Base-by-base conservation (phyloP, 1,140 invertebrate species). In the Drosophila repletoides region DNA sequence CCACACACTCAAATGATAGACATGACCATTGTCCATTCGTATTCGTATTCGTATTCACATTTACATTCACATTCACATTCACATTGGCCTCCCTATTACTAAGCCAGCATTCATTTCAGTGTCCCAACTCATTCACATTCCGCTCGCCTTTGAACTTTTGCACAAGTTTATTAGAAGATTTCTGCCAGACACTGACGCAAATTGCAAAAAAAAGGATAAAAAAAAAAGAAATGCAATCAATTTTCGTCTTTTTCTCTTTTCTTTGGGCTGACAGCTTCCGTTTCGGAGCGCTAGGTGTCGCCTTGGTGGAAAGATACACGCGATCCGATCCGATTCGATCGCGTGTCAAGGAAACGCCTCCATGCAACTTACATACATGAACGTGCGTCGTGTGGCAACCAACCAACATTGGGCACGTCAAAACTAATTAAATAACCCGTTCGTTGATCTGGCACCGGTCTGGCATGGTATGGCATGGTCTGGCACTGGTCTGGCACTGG, bases 401-500 rank as follows among this genome's bases (percentile, higher is more conserved):
- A 52, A 46, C 28, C 51, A 51, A 34, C 69, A 58, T 67, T 61
- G 67, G 52, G 12, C 61, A 74, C 79, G 76, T 84, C 80, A 86
- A 84, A 86, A 72, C 61, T 86, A 86, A 86, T 84, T 84, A 84
- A 84, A 84, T 79, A 84, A 84, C 75, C 72, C 80, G 79, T 84
- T 76, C 53, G 36, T 29, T 38, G 19, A 14, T 14, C 52, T 33
- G 3, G 36, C 17, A 17, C 15, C 21, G 55, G 5, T 34, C 19
- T 21, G 24, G 21, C 21, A 10, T 15, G 19, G 48, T 28, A 7
- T 31, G 46, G 12, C 26, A n/a, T 4, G 29, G n/a, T 45, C 29
- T 26, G 40, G 7, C 10, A 28, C 24, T 12, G 24, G 31, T 28
- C 21, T 51, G 51, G 55, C 9, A 19, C 28, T 17, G 26, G 6